Evolutionary conservation across 2,113 vertebrate species (phyloP).

Genomic region (Lipophrys pholis): DNA sequence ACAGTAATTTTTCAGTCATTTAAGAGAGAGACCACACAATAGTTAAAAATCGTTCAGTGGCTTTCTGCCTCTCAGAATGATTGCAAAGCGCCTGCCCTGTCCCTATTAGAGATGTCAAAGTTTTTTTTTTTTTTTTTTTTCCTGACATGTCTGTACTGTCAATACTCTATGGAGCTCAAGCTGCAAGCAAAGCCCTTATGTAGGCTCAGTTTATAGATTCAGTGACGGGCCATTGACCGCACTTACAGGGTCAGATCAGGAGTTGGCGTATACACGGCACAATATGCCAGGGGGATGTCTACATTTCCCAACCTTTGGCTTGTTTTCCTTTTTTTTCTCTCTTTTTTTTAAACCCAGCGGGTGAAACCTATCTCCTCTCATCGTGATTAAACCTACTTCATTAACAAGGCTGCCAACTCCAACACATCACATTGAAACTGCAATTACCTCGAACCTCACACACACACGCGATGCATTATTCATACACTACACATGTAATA

Average conservation of each 20-base stretch:
- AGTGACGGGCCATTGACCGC: not conserved
- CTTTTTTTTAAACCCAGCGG: no score
- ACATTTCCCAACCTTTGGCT: no score
- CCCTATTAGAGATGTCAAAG: constrained; percentile 29
- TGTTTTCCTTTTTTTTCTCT: no score
- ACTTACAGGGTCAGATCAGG: not conserved
- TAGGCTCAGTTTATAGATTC: not conserved
- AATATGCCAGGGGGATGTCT: no score
- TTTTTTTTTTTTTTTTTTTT: not conserved
- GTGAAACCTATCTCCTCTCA: no score
- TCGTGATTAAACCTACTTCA: no score
- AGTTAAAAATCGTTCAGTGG: constrained; percentile 16
- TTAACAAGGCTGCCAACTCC: no score
- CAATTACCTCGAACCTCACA: no score
- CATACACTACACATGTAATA: no score
- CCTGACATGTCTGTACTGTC: not conserved
- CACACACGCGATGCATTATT: no score
- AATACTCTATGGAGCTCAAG: not conserved
- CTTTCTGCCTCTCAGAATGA: constrained; percentile 20
- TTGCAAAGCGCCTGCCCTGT: not conserved
- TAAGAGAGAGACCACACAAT: not conserved
- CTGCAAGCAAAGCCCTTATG: not conserved
- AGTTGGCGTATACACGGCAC: no score
- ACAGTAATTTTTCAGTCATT: not conserved
- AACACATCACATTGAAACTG: no score